A percentile compares a stretch with the other conserved stretches of the same genome.
These are phyloP conservation scores for Zelleria hepariella DNA, from an alignment of 2,888 invertebrate genomes.

Conservation along the genomic window DNA sequence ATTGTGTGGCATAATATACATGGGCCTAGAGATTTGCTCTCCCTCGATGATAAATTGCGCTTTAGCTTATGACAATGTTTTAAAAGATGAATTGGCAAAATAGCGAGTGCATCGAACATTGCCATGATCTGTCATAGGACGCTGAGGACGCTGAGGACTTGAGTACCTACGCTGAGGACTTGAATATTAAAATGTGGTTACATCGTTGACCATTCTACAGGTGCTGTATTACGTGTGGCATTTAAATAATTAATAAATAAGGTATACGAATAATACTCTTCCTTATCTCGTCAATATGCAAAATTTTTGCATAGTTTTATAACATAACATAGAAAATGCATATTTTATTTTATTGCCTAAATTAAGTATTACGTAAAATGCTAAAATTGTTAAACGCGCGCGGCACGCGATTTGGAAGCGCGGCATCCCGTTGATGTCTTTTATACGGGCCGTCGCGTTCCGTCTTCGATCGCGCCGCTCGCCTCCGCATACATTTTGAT, in stretches of 20 bases:
- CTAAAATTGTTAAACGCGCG: not conserved
- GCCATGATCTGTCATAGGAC: no score
- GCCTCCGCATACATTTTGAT: no score
- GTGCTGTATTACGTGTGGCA: not conserved
- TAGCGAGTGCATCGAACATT: no score
- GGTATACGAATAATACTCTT: not conserved
- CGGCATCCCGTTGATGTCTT: constrained; percentile 3
- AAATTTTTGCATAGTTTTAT: not conserved
- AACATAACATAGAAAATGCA: not conserved
- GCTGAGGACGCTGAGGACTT: no score
- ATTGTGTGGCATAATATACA: no score
- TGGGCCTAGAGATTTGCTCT: no score
- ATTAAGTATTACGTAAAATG: not conserved
- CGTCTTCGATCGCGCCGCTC: not conserved
- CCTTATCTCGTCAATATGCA: not conserved
- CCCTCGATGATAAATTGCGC: no score
- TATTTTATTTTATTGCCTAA: not conserved
- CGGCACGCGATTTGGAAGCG: not conserved
- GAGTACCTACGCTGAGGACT: no score
- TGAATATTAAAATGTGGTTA: no score
- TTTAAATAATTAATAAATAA: not conserved
- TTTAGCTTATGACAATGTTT: no score
- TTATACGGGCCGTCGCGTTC: not conserved
- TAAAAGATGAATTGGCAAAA: no score
- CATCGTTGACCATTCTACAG: not conserved